Conservation (phyloP, 92 coral and sea anemone species). For the Umimayanthus kanabou region DNA sequence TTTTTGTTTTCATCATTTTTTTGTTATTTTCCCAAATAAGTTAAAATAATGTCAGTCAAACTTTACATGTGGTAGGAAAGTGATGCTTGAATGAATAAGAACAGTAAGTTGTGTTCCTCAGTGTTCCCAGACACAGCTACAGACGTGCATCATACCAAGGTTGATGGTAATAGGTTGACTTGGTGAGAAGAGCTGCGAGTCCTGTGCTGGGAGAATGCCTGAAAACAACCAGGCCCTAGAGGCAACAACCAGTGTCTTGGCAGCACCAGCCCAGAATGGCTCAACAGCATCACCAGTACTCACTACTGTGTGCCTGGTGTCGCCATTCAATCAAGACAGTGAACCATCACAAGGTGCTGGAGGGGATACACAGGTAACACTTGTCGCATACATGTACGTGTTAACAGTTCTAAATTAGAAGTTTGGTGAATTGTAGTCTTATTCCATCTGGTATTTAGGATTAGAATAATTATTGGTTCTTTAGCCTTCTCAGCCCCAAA, state of each 20-base stretch:
- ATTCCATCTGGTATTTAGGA: neutral
- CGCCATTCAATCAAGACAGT: conserved; percentile 44
- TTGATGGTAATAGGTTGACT: neutral
- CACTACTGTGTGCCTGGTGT: conserved; percentile 29
- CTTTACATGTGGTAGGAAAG: too few species aligned
- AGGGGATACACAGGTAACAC: conserved; percentile 42
- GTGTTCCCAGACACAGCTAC: too few species aligned
- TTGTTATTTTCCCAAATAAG: too few species aligned
- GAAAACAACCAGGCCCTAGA: neutral
- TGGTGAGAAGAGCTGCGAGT: neutral
- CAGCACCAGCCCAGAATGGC: conserved; percentile 31
- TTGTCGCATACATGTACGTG: neutral
- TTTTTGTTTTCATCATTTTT: too few species aligned
- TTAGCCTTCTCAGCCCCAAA: too few species aligned
- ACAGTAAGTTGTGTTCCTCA: too few species aligned
- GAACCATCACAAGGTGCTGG: conserved; percentile 28
- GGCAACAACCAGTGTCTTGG: neutral
- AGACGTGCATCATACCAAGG: neutral
- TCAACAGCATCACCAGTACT: neutral
- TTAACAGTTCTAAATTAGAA: neutral
- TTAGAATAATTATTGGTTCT: too few species aligned
- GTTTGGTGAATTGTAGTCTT: neutral
- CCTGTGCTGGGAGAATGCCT: conserved; percentile 8
- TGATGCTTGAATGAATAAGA: too few species aligned
- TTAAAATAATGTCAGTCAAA: too few species aligned